Percentiles rank a stretch among this genome's conserved stretches.
Evolutionary conservation across 2,888 invertebrate genomes (phyloP).

Genomic region (Pandemis heparana): DNA sequence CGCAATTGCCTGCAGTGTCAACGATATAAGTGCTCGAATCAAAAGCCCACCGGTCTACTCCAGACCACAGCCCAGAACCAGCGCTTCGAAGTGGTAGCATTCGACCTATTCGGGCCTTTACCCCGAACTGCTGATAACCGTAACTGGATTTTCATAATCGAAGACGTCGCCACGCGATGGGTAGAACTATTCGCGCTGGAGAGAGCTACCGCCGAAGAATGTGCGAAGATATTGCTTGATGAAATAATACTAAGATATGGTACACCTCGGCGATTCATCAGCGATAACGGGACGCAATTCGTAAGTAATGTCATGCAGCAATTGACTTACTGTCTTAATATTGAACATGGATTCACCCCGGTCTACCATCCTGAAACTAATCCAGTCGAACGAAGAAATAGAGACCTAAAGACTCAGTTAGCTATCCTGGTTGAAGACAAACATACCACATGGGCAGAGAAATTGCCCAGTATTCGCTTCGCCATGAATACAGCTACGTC

Average conservation of each 20-base stretch:
- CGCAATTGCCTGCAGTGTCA: background rate
- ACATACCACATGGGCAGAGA: conserved; percentile 46
- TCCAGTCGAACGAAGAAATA: background rate
- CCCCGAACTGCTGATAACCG: background rate
- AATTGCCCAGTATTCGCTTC: conserved; percentile 43
- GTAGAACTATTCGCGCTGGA: background rate
- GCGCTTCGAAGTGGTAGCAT: background rate
- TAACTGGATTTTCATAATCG: background rate
- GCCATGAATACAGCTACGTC: conserved; percentile 42
- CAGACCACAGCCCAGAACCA: background rate
- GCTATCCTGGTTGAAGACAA: conserved; percentile 44
- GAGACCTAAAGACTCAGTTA: background rate
- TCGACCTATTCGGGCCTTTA: background rate
- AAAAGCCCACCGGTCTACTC: background rate
- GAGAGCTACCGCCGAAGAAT: background rate
- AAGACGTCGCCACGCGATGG: background rate
- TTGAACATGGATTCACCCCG: background rate
- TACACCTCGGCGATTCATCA: background rate
- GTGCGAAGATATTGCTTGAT: background rate
- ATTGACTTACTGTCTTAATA: background rate
- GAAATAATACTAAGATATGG: background rate
- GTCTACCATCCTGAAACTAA: background rate
- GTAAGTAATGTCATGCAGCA: background rate
- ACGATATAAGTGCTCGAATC: background rate
- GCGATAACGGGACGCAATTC: background rate